Evolutionary conservation across 1,140 invertebrate genomes (phyloP), one percentile per base, ranked within the genome.

Genomic region (Muscidifurax raptorellus): DNA sequence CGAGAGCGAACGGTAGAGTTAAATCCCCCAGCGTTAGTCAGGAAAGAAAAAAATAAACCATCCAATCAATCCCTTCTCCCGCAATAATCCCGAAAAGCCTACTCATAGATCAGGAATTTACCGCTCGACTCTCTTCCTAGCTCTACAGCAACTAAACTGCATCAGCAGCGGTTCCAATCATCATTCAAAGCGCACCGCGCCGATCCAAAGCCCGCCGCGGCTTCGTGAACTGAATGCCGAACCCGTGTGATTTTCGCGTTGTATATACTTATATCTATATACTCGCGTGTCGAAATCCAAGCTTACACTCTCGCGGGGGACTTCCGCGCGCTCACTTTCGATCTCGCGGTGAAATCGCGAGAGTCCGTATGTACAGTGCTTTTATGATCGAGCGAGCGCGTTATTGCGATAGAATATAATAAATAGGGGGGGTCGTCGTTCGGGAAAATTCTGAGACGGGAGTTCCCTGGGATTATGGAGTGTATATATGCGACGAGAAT

Each of bases 261-360:
- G 18, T 18, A 18, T 18, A 0, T 15, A n/a, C 52, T 59, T 18
- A 47, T 47, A 40, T 9, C 3, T 9, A 47, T 4, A 15, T 15
- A 47, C 44, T 47, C 44, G 44, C 27, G 28, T 81, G 80, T 81
- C 44, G 69, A 72, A 81, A 81, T 18, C 5, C 52, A 59, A 59
- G 18, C 52, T 59, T 22, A 59, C 6, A 6, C 52, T 59, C 52
- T 59, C 52, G 12, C 44, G 12, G 1, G 52, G 44, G 15, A 75
- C 80, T 64, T 75, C 80, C 80, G 44, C n/a, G 22, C 30, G n/a
- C 30, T 9, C 2, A 82, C 74, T 47, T 77, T 77, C 81, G 64
- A 83, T 76, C 47, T 83, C 81, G n/a, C n/a, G 74, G 81, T 77
- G 81, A 83, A 83, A 77, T 28, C 7, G 72, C 44, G 80, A 59